Evolutionary conservation across 2,113 vertebrate species (phyloP).

Genomic region (Antechinus stuartii): DNA sequence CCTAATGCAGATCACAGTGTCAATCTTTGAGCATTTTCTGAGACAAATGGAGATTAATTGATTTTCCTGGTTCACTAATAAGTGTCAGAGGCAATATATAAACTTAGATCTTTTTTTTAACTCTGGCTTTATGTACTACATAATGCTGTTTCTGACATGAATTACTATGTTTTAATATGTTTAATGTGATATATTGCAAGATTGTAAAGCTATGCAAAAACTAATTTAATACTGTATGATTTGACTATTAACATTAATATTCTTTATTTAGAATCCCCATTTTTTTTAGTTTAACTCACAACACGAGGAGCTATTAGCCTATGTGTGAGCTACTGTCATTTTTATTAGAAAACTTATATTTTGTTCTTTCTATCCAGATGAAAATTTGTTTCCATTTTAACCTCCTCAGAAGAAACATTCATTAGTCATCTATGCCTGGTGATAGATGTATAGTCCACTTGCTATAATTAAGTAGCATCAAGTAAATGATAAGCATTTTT

Average conservation of each 20-base stretch:
- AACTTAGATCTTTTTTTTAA: background rate
- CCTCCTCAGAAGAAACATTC: background rate
- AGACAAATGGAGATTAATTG: background rate
- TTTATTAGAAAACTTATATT: background rate
- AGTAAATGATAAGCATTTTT: background rate
- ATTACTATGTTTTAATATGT: background rate
- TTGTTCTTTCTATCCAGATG: background rate
- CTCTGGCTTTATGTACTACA: background rate
- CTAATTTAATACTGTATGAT: too few species aligned
- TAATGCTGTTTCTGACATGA: background rate
- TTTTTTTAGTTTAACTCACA: background rate
- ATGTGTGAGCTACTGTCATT: background rate
- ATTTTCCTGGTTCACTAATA: background rate
- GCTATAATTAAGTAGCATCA: background rate
- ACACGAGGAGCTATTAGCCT: background rate
- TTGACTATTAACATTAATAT: too few species aligned
- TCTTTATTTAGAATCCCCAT: too few species aligned
- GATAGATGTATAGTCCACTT: background rate
- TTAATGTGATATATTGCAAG: background rate
- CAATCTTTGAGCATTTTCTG: background rate
- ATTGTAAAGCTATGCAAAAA: background rate
- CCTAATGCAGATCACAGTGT: background rate
- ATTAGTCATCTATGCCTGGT: background rate
- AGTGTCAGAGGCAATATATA: background rate
- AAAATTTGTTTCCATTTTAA: background rate